phyloP scores from a whole-genome alignment of 2,888 invertebrate genomes.

The Lepidocyrtoides sp. region DNA sequence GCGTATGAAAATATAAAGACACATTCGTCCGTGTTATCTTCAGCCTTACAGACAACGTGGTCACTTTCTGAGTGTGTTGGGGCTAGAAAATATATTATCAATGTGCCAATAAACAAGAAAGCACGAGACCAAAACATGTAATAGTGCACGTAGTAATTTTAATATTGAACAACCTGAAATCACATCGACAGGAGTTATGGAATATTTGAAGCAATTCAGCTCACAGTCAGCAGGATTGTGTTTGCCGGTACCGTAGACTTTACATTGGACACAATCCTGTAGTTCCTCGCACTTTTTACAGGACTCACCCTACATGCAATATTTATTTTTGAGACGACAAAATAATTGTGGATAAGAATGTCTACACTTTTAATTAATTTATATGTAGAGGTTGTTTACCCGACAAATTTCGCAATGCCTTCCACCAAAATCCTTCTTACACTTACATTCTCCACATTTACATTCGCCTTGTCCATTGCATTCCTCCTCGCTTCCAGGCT shows the following conservation, averaged over 20 bases:
- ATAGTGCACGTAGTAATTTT: not conserved
- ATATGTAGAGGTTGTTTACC: too few relatives aligned
- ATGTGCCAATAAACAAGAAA: too few relatives aligned
- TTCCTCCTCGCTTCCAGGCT: conserved; percentile 37
- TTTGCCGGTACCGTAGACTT: conserved; percentile 59
- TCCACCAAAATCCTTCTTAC: conserved; percentile 66
- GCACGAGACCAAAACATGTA: too few relatives aligned
- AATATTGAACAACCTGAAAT: conserved; percentile 48
- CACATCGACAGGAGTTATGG: conserved; percentile 51
- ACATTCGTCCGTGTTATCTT: conserved; percentile 73
- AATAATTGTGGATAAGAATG: not conserved
- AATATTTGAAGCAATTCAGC: conserved; percentile 41
- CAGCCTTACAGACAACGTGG: conserved; percentile 65
- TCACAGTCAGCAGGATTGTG: conserved; percentile 64
- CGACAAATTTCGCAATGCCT: conserved; percentile 78
- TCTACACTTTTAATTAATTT: too few relatives aligned
- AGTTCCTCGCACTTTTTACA: conserved; percentile 75
- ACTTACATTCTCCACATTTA: conserved; percentile 75
- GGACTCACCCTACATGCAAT: conserved; percentile 54
- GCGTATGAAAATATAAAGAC: conserved; percentile 67
- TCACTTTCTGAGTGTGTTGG: not conserved
- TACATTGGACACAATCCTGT: conserved; percentile 78
- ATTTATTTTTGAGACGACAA: not conserved
- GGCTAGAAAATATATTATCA: not conserved
- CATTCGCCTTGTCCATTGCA: conserved; percentile 80